Conservation (phyloP, 2,797 vertebrate genomes). For the Sebastes diaconus region DNA sequence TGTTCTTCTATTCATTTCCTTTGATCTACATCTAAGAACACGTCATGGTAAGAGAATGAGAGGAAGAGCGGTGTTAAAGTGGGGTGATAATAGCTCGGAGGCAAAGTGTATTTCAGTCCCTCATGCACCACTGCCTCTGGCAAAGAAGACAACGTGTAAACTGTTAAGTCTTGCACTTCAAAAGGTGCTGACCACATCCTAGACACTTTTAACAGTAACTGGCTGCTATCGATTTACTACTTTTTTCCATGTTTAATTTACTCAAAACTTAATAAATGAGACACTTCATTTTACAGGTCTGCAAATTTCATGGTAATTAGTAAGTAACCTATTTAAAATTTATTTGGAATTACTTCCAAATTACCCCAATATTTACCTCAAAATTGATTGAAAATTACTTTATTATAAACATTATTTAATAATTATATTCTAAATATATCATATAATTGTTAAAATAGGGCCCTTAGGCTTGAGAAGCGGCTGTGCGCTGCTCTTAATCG, state of each 20-base stretch:
- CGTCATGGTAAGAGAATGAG: conserved; percentile 7
- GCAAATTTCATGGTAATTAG: too few species aligned
- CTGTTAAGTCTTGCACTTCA: not conserved
- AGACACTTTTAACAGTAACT: not conserved
- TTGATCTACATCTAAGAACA: conserved; percentile 26
- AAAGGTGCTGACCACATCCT: not conserved
- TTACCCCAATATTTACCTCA: too few species aligned
- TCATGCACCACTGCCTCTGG: conserved; percentile 18
- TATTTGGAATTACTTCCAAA: rapidly evolving
- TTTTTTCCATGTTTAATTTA: not conserved
- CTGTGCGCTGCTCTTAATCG: too few species aligned
- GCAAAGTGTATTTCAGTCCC: conserved; percentile 38
- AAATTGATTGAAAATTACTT: rapidly evolving
- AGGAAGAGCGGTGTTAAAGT: conserved; percentile 12
- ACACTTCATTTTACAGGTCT: too few species aligned
- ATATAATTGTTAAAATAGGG: rapidly evolving
- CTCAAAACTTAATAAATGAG: not conserved
- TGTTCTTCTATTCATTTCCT: conserved; percentile 27
- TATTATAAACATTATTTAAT: too few species aligned
- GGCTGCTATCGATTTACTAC: not conserved
- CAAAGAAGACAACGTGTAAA: conserved; percentile 19
- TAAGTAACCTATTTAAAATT: too few species aligned
- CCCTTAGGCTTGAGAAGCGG: too few species aligned
- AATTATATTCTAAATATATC: too few species aligned
- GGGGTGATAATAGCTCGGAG: conserved; percentile 19